Conservation (phyloP, 2,113 vertebrate species). For the Petaurus breviceps region DNA sequence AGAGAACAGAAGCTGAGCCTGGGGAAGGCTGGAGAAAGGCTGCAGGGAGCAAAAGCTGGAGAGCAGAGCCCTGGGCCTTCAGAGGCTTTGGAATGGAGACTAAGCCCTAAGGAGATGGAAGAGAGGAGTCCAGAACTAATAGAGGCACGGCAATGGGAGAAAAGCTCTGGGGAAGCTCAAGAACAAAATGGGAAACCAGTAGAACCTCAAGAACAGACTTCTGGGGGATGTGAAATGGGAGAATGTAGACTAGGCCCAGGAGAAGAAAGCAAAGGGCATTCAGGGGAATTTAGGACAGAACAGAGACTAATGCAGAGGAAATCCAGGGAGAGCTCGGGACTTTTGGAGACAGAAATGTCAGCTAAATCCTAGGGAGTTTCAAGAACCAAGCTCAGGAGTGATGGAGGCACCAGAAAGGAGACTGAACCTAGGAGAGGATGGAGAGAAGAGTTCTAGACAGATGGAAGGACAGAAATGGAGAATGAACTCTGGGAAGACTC, state of each 20-base stretch:
- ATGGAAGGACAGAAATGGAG: constrained; percentile 71
- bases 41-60: constrained; percentile 32
- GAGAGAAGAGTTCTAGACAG: background rate
- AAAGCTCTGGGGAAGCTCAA: constrained; percentile 51
- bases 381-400: background rate
- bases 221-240: constrained; percentile 19
- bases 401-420: constrained; percentile 32
- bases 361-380: background rate
- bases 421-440: constrained; percentile 14
- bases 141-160: constrained; percentile 67
- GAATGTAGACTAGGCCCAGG: constrained; percentile 37
- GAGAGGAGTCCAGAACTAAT: constrained; percentile 74
- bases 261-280: constrained; percentile 56
- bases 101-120: constrained; percentile 49
- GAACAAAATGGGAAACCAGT: constrained; percentile 34
- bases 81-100: constrained; percentile 62
- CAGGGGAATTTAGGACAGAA: constrained; percentile 71
- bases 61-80: constrained; percentile 53
- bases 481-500: constrained; percentile 62
- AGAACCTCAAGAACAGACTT: constrained; percentile 55
- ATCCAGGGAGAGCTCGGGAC: background rate
- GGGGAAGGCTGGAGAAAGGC: constrained; percentile 74
- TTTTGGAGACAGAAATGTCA: constrained; percentile 2
- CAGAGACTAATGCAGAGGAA: background rate
- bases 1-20: constrained; percentile 71